A percentile compares a stretch with the other conserved stretches of the same genome.
phyloP scores from a whole-genome alignment of 2,888 invertebrate species.

The Nomada ruficornis region DNA sequence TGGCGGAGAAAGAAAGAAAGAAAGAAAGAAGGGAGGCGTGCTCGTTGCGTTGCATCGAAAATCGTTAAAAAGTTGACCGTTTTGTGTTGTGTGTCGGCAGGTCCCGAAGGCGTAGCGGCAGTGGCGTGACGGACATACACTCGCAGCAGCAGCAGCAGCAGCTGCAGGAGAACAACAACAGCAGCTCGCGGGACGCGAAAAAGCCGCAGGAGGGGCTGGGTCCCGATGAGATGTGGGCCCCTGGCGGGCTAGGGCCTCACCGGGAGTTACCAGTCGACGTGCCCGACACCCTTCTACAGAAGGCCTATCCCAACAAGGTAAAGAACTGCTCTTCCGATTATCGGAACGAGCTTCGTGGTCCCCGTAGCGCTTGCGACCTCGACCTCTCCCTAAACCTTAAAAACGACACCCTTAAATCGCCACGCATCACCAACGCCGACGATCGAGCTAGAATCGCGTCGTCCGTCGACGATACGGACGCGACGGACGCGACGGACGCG shows the following conservation, averaged over 20 bases:
- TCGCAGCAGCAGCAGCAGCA: conserved; percentile 87
- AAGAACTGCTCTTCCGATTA: conserved; percentile 71
- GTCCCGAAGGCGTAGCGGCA: conserved; percentile 92
- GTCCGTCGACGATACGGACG: conserved; percentile 83
- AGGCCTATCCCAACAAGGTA: conserved; percentile 85
- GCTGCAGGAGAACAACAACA: conserved; percentile 85
- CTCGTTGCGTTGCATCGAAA: conserved; percentile 29
- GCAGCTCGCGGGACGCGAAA: conserved; percentile 82
- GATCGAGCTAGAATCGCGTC: conserved; percentile 77
- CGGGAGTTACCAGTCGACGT: conserved; percentile 99
- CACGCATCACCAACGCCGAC: conserved; percentile 79
- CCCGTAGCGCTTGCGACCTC: conserved; percentile 82
- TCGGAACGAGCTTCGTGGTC: conserved; percentile 74
- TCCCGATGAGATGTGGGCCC: conserved; percentile 85
- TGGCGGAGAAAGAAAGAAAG: too few species aligned
- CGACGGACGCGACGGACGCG: conserved; percentile 81
- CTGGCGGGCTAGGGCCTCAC: conserved; percentile 89
- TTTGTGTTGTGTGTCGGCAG: conserved; percentile 84
- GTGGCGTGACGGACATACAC: conserved; percentile 93
- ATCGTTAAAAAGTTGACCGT: conserved; percentile 4
- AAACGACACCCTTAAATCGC: conserved; percentile 71
- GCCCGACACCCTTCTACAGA: conserved; percentile 89
- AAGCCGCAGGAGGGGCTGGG: conserved; percentile 80
- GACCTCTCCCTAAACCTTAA: conserved; percentile 77
- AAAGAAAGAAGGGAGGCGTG: conserved; percentile 7